Base-by-base conservation (phyloP, 2,888 invertebrate species). In the Hylaea fasciaria region DNA sequence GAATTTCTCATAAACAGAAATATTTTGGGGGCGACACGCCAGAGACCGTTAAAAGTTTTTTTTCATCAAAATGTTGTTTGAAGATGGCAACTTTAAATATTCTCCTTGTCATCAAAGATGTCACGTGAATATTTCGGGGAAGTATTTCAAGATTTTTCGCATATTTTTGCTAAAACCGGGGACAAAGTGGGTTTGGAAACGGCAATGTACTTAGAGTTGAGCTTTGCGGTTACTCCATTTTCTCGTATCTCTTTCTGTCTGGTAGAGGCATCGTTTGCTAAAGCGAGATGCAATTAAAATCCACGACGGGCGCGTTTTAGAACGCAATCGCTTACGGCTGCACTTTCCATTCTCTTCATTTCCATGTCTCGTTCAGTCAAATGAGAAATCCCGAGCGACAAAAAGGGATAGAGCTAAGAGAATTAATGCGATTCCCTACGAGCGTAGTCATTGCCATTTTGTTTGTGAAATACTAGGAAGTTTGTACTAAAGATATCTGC, bases 61-160 rank as follows among this genome's bases (percentile, higher is more conserved):
- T 66, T 69, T 69, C 67, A 69, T 69, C 69, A 67, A 69, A 69
- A 67, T 69, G 1, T 66, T 66, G 67, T 69, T 67, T 64, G 69
- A 64, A 57, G 64, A 49, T 57, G 57, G 57, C 61, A 65, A 65
- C 66, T 65, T 60, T 32, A 57, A 62, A 60, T 64, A 57, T 64
- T 63, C 52, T 39, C 35, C 56, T 46, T 44, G 68, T 64, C 60
- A 51, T 54, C 57, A 40, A 52, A 57, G 47, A 52, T 48, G 49
- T 61, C 57, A 64, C 62, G 56, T 60, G 63, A 50, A 65, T n/a
- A 56, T 62, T 49, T 48, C 14, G 44, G 47, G 53, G 41, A 62
- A 57, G 57, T 49, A 45, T 61, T 55, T 40, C 10, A 17, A 56
- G 65, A 69, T 65, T 66, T 62, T 61, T 60, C 40, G 1, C 28